Base-by-base conservation (phyloP, 1,140 invertebrate genomes). In the Plutomurus gul region DNA sequence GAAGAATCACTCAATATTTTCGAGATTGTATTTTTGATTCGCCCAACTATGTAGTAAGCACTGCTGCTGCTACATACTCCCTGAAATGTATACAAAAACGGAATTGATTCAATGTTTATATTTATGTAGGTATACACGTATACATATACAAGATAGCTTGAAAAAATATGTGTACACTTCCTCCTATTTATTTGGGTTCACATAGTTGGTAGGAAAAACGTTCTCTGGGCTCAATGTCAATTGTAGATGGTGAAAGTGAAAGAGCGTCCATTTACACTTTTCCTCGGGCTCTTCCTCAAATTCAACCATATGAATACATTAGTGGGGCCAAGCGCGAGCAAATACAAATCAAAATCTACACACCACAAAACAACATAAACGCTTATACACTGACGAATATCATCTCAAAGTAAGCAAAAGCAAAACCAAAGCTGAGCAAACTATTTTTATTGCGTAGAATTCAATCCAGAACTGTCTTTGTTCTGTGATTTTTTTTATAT, bases 291-390 rank as follows among this genome's bases (percentile, higher is more conserved):
- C n/a, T 27, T 60, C 51, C 27, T 60, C 27, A 65, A 65, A 65
- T 65, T 36, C 56, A 65, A 65, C 56, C 56, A 65, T 65, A 65
- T 65, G 56, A 65, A 65, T 65, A 65, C 56, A 65, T 65, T 65
- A 65, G 56, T 33, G 30, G 56, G 27, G 56, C 56, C 56, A 65
- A 65, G 36, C 36, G 56, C 56, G 56, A 65, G 56, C 27, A 65
- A 65, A 65, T 65, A 65, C 56, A 65, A 65, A 65, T 65, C 56
- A 33, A 65, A 65, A 65, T 65, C 36, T 30, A 65, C 30, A 65
- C 56, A 65, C 30, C 56, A 65, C 56, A 65, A 65, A 65, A 65
- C 56, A 65, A 33, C 22, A 30, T 65, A 65, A 65, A 65, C 56
- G n/a, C n/a, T n/a, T n/a, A n/a, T n/a, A n/a, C n/a, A n/a, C n/a